Evolutionary conservation across 2,888 invertebrate species (phyloP).

Genomic region (Seira ritae): DNA sequence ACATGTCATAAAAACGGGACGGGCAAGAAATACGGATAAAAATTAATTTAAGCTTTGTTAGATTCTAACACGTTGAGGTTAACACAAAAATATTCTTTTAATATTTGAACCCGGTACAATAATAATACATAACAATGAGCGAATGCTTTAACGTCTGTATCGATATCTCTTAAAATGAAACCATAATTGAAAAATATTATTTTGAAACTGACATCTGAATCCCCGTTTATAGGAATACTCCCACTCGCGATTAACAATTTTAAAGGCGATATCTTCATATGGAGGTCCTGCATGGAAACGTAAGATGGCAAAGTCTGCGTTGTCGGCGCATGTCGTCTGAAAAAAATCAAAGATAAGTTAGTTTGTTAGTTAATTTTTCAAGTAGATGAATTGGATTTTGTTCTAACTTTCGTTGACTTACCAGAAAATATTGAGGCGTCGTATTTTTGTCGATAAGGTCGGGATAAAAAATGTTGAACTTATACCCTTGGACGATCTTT

Average conservation of each 20-base stretch:
- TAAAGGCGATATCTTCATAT: slow-evolving; percentile 99
- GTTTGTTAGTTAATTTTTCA: no score
- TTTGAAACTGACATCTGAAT: slow-evolving; percentile 99
- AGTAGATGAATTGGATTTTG: no score
- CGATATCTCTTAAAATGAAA: slow-evolving; percentile 99
- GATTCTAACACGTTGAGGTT: background rate
- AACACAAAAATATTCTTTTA: background rate
- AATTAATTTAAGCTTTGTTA: background rate
- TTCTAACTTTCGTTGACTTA: no score
- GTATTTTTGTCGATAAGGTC: slow-evolving; percentile 95
- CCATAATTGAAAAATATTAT: slow-evolving; percentile 99
- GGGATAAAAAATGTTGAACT: slow-evolving; percentile 96
- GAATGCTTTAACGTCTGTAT: slow-evolving; percentile 84
- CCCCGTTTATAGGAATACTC: slow-evolving; percentile 99
- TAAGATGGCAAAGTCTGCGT: slow-evolving; percentile 95
- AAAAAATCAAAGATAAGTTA: slow-evolving; percentile 68
- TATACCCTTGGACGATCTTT: slow-evolving; percentile 93
- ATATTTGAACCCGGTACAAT: no score
- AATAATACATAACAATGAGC: no score
- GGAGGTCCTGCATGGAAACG: slow-evolving; percentile 99
- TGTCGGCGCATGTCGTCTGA: slow-evolving; percentile 92
- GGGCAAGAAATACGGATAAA: no score
- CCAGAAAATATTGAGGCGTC: slow-evolving; percentile 95
- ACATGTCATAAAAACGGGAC: no score
- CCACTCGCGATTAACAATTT: slow-evolving; percentile 99